These are phyloP conservation scores for Ptilodon capucinus DNA, from an alignment of 2,888 invertebrate genomes.

Conservation along the genomic window DNA sequence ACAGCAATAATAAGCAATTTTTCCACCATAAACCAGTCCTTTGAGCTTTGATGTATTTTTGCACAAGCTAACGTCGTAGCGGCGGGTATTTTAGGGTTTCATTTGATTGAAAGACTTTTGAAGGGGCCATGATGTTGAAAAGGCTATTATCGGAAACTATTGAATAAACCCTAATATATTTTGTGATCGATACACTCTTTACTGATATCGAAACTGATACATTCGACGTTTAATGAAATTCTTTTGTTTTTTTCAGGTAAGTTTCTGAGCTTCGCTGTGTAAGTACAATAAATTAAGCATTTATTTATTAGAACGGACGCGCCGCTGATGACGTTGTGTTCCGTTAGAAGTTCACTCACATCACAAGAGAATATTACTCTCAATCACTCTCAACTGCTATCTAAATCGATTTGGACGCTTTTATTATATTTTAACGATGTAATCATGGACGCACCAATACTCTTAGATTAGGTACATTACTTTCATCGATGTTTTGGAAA, in stretches of 20 bases:
- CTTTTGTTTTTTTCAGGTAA: conserved; percentile 42
- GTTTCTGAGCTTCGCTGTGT: conserved; percentile 25
- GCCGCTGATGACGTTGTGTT: conserved; percentile 14
- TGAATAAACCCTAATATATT: not conserved
- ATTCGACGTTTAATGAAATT: too few relatives aligned
- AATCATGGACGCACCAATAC: not conserved
- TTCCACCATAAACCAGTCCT: conserved; percentile 19
- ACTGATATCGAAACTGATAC: too few relatives aligned
- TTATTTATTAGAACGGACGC: conserved; percentile 23
- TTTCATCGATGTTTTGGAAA: too few relatives aligned
- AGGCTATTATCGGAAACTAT: not conserved
- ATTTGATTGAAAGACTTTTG: conserved; percentile 14
- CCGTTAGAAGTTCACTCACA: conserved; percentile 27
- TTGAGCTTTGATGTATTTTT: conserved; percentile 7
- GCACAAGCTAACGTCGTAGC: conserved; percentile 6
- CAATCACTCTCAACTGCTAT: conserved; percentile 23
- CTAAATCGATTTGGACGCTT: conserved; percentile 26
- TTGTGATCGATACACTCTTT: too few relatives aligned
- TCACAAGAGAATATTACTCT: conserved; percentile 30
- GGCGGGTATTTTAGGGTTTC: conserved; percentile 13
- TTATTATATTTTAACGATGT: conserved; percentile 26
- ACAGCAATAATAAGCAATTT: too few relatives aligned
- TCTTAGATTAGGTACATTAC: too few relatives aligned
- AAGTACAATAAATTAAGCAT: conserved; percentile 33
- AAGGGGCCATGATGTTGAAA: conserved; percentile 3